phyloP scores from a whole-genome alignment of 2,888 invertebrate genomes.

The Oscheius sp. region DNA sequence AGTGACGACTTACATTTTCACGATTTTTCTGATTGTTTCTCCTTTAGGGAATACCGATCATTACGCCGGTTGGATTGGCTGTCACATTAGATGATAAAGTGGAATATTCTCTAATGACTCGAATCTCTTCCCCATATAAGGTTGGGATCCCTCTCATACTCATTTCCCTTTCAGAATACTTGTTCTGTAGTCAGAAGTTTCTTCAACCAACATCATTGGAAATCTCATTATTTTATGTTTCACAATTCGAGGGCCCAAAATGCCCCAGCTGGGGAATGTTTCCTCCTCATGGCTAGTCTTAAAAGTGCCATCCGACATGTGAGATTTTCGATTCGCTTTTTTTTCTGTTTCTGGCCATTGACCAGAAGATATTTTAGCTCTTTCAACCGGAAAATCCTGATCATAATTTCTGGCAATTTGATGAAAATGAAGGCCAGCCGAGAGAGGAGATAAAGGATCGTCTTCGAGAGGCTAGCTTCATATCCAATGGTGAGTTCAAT shows the following conservation, averaged over 20 bases:
- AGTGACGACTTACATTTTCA: background rate
- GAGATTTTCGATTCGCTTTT: too few species aligned
- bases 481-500: slow-evolving; percentile 44
- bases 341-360: too few species aligned
- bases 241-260: slow-evolving; percentile 50
- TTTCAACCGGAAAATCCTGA: slow-evolving; percentile 28
- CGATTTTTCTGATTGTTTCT: background rate
- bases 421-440: slow-evolving; percentile 39
- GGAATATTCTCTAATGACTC: slow-evolving; percentile 82
- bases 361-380: background rate
- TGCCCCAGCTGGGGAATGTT: slow-evolving; percentile 62
- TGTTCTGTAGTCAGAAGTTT: background rate
- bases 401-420: slow-evolving; percentile 66
- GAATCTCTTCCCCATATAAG: slow-evolving; percentile 83
- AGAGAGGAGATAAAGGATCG: slow-evolving; percentile 31
- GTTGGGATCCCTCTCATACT: slow-evolving; percentile 28
- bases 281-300: slow-evolving; percentile 62
- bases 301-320: slow-evolving; percentile 28
- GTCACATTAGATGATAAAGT: slow-evolving; percentile 80
- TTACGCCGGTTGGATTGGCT: slow-evolving; percentile 84
- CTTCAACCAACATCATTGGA: slow-evolving; percentile 47
- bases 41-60: slow-evolving; percentile 76
- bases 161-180: background rate
- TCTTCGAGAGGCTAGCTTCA: slow-evolving; percentile 37
- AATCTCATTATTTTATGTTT: slow-evolving; percentile 55